Base-by-base conservation (phyloP, 2,113 vertebrate species). In the Trichomycterus rosablanca region DNA sequence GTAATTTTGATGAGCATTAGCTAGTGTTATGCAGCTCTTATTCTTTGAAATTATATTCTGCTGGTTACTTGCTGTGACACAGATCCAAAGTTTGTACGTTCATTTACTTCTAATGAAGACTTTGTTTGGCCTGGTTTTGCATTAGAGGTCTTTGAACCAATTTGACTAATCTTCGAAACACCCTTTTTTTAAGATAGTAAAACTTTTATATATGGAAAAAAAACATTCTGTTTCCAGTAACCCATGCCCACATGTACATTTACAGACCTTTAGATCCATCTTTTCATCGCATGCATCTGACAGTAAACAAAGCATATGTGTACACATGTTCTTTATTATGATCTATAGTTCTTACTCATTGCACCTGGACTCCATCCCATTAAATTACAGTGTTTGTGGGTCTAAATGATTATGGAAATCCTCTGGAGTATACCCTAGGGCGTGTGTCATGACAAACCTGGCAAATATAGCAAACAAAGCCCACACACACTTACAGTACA, bases 311-410 rank as follows among this genome's bases (percentile, higher is more conserved):
- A 42, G n/a, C 2, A 1, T 5, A 23, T 34, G 15, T 56, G 23
- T 42, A 12, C 45, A 49, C 23, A 61, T 48, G 46, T 61, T 30
- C 20, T 12, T 59, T 48, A 37, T 59, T 28, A 10, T 48, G 22
- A 60, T 50, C 15, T 20, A 8, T 5, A 11, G 9, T 30, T 18
- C 16, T 42, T 1, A 2, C 9, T 28, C 24, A 56, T 56, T 56
- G 40, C 19, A 24, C 19, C 30, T 30, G 43, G 26, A 44, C 19
- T 44, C 14, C n/a, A 42, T n/a, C 30, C 42, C 26, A 28, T 18
- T 15, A 8, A 20, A 44, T n/a, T 34, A 16, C 16, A 51, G 11
- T 52, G 49, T 45, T 26, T 59, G 20, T 45, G 30, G 49, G 28
- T 9, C 1, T 30, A 30, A 24, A 43, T n/a, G 14, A 34, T 52